Base-by-base conservation (phyloP, 2,888 invertebrate species). In the Watsonalla binaria region DNA sequence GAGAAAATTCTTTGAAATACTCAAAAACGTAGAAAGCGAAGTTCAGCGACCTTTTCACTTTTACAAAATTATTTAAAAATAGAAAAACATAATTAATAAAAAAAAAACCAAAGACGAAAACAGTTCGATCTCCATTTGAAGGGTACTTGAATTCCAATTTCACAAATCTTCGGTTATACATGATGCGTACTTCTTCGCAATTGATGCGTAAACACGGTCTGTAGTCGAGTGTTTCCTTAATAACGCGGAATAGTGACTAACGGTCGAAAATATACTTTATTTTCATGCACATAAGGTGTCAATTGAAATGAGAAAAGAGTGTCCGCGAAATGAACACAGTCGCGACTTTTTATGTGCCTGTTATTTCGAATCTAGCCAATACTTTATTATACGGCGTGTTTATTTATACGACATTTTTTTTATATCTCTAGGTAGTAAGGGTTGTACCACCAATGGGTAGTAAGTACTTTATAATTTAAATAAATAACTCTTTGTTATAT, bases 151-250 rank as follows among this genome's bases (percentile, higher is more conserved):
- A 11, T 42, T 14, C 33, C 34, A 45, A 37, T 48, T 46, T 51
- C 45, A 55, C 47, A 52, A 39, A 47, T 54, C 51, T 54, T 57
- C 52, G 57, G 47, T 39, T 51, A 53, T 52, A 54, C 51, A 57
- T 51, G 37, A 45, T 46, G 48, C 14, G 54, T 57, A 52, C 82
- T 82, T 62, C 56, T 62, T 55, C 63, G 66, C 77, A 84, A 89
- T 86, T 89, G 88, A 90, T 90, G 89, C 89, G 72, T 78, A 86
- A 84, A 84, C 89, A 90, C 89, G 89, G 73, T 73, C 76, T 42
- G 42, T 73, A 70, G 68, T 82, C 71, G 62, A 87, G 88, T 72
- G 67, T 63, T 63, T 73, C 77, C 82, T 77, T 78, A 74, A 77
- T 69, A 76, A 78, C 66, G 62, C 67, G 63, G 56, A 57, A 56